These are phyloP conservation scores for Pristionchus exspectatus DNA, from an alignment of 2,888 invertebrate species.

Conservation along the genomic window DNA sequence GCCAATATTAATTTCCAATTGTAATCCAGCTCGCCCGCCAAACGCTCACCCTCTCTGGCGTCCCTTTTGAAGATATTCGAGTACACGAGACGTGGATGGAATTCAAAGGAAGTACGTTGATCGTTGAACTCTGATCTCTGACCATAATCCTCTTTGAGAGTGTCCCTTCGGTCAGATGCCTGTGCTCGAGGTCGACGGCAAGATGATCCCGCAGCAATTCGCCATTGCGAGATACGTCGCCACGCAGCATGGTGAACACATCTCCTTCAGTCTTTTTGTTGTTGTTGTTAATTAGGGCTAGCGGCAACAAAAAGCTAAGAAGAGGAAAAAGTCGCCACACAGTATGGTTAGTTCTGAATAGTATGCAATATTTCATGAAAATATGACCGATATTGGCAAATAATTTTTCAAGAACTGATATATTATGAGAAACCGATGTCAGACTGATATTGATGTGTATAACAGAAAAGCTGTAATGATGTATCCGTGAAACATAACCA, in stretches of 20 bases:
- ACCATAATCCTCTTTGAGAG: not conserved
- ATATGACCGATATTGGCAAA: no score
- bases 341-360: no score
- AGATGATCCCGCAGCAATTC: slow-evolving; percentile 26
- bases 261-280: not conserved
- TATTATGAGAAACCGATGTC: no score
- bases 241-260: not conserved
- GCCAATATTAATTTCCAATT: not conserved
- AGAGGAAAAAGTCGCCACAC: no score
- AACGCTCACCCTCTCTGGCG: slow-evolving; percentile 57
- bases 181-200: slow-evolving; percentile 35
- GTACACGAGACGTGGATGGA: slow-evolving; percentile 54
- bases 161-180: slow-evolving; percentile 30
- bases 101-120: slow-evolving; percentile 63
- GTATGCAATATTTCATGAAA: no score
- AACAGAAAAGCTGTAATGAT: no score
- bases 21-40: slow-evolving; percentile 54
- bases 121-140: slow-evolving; percentile 40
- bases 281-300: not conserved
- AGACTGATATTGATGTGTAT: no score
- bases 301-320: no score
- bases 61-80: slow-evolving; percentile 59
- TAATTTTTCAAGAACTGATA: no score
- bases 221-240: slow-evolving; percentile 40
- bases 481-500: no score